Conservation (phyloP, 1,140 invertebrate genomes). For the Leptestheria dahalacensis region DNA sequence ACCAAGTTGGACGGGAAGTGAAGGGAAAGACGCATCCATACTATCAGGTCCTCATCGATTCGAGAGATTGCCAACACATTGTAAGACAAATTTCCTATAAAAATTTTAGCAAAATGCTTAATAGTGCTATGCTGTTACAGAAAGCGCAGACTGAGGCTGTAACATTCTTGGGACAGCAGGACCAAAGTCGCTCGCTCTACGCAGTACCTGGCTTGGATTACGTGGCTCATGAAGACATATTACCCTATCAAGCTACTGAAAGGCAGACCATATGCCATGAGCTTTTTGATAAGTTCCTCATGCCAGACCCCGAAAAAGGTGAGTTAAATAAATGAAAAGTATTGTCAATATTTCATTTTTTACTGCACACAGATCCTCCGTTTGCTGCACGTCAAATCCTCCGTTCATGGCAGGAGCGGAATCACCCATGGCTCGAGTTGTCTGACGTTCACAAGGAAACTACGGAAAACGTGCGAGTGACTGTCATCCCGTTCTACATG, state of each 20-base stretch:
- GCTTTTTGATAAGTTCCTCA: slow-evolving; percentile 88
- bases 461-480: slow-evolving; percentile 85
- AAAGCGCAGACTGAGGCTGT: slow-evolving; percentile 91
- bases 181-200: slow-evolving; percentile 80
- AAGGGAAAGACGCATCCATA: slow-evolving; percentile 83
- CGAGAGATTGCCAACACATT: slow-evolving; percentile 87
- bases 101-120: slow-evolving; percentile 8
- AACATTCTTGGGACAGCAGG: slow-evolving; percentile 91
- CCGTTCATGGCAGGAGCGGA: slow-evolving; percentile 89
- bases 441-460: slow-evolving; percentile 97
- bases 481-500: slow-evolving; percentile 96
- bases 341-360: slow-evolving; percentile 5
- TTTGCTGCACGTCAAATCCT: slow-evolving; percentile 80
- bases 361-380: slow-evolving; percentile 47
- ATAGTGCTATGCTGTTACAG: slow-evolving; percentile 32
- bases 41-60: slow-evolving; percentile 92
- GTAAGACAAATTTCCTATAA: slow-evolving; percentile 40
- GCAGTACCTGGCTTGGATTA: slow-evolving; percentile 92
- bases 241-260: slow-evolving; percentile 66
- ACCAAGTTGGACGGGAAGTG: slow-evolving; percentile 64
- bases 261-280: slow-evolving; percentile 79
- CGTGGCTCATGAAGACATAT: slow-evolving; percentile 88
- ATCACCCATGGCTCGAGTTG: slow-evolving; percentile 90
- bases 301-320: slow-evolving; percentile 61
- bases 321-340: no score